Conservation (phyloP, 2,113 vertebrate genomes). For the Thunnus thynnus region DNA sequence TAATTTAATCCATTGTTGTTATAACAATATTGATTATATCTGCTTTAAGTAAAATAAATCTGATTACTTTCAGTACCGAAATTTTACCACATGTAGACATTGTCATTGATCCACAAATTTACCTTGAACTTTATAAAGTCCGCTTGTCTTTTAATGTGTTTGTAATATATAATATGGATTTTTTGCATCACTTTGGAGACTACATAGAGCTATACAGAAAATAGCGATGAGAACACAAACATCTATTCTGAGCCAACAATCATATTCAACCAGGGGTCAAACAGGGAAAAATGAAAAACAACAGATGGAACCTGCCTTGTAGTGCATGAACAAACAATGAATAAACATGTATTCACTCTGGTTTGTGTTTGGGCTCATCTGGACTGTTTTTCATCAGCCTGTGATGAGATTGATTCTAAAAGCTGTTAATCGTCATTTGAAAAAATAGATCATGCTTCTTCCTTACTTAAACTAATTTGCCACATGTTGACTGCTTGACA, state of each 20-base stretch:
- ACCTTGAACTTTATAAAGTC: slow-evolving; percentile 7
- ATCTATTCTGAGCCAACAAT: slow-evolving; percentile 37
- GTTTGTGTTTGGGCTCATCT: slow-evolving; percentile 22
- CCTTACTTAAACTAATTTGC: slow-evolving; percentile 9
- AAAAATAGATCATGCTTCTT: neutral
- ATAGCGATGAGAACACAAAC: slow-evolving; percentile 38
- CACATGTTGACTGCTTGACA: slow-evolving; percentile 22
- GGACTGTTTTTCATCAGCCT: slow-evolving; percentile 20
- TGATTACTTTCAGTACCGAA: neutral
- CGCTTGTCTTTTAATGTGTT: slow-evolving; percentile 8
- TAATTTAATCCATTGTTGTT: neutral
- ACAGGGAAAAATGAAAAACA: slow-evolving; percentile 61
- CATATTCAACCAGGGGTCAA: slow-evolving; percentile 62
- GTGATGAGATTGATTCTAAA: neutral
- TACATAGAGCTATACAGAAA: neutral
- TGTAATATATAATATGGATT: too few species aligned
- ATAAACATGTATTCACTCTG: slow-evolving; percentile 50
- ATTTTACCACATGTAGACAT: neutral
- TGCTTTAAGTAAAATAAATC: neutral
- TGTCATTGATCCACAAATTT: slow-evolving; percentile 2
- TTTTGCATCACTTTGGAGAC: neutral
- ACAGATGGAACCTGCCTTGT: slow-evolving; percentile 61
- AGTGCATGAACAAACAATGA: slow-evolving; percentile 53
- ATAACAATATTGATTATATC: neutral
- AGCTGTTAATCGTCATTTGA: neutral